Base-by-base conservation (phyloP, 2,113 vertebrate genomes). In the Accipiter cooperii region DNA sequence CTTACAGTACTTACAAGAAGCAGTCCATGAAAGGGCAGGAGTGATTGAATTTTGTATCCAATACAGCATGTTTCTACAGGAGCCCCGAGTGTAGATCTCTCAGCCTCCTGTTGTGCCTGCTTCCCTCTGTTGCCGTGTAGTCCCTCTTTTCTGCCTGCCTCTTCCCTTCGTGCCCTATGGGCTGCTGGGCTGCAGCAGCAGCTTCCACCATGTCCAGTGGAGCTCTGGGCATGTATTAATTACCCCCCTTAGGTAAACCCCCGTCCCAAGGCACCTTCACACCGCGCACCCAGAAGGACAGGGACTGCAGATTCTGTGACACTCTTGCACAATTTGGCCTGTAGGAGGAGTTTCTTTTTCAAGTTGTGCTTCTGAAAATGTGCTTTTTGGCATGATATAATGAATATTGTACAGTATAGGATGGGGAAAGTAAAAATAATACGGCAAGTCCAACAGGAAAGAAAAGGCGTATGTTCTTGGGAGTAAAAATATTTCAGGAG, bases 391-490 rank as follows among this genome's bases (percentile, higher is more conserved):
- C 52, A 14, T 24, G 51, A 13, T 63, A 38, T 13, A 36, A 24
- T 61, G 51, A 61, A n/a, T 57, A n/a, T 63, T 64, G 54, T 57
- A 26, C 22, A 42, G 71, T 61, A 38, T 31, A 54, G 76, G 66
- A 77, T 12, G 14, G 68, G 65, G 79, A 84, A 91, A 92, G 25
- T 78, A 9, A 93, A 89, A 96, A 94, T 86, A 90, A 29, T 49
- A 51, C 0, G 0, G 58, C 0, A 24, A 89, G 66, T 78, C 51
- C 68, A 66, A 66, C n/a, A 75, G 75, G 40, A 94, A 84, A 87
- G 78, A 79, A 84, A 73, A 81, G 44, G 25, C 42, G 75, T 81
- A 7, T 49, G 93, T 86, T 95, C 80, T 82, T 57, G 84, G 57
- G 51, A 84, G 42, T 84, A 36, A 88, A 84, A 79, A 57, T 81